Evolutionary conservation across 1,140 invertebrate genomes (phyloP).

Genomic region (Onthophagus taurus): DNA sequence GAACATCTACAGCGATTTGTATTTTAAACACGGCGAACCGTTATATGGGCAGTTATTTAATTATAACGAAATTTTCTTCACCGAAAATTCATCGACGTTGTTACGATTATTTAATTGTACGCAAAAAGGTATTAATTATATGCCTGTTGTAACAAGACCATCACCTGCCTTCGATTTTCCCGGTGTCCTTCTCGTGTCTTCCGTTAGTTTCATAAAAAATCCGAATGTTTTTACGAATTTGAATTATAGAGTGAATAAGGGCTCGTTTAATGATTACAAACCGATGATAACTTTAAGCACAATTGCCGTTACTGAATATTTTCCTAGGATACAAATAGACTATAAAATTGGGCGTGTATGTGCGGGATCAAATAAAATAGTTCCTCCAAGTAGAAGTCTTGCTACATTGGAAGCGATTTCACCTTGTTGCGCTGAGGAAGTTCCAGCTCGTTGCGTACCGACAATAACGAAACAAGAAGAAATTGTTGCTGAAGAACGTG

Average conservation of each 20-base stretch:
- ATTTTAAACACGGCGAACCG: slow-evolving; percentile 26
- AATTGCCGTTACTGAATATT: slow-evolving; percentile 6
- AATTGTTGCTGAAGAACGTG: slow-evolving; percentile 20
- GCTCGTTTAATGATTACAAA: background rate
- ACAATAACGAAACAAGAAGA: slow-evolving; percentile 19
- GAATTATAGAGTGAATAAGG: slow-evolving; percentile 12
- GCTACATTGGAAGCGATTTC: slow-evolving; percentile 32
- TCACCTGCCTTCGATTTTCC: slow-evolving; percentile 4
- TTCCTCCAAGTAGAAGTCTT: slow-evolving; percentile 3
- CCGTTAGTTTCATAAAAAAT: background rate
- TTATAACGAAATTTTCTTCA: too few species aligned
- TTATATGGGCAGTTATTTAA: slow-evolving; percentile 17
- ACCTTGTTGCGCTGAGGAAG: slow-evolving; percentile 25
- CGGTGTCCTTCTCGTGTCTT: background rate
- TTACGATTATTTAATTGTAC: slow-evolving; percentile 20
- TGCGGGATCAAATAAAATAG: slow-evolving; percentile 10
- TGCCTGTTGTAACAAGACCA: slow-evolving; percentile 3
- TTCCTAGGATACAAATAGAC: slow-evolving; percentile 9
- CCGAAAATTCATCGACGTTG: slow-evolving; percentile 8
- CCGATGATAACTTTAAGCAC: slow-evolving; percentile 11
- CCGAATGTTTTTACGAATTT: slow-evolving; percentile 8
- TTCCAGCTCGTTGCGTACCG: slow-evolving; percentile 20
- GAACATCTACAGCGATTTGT: slow-evolving; percentile 25
- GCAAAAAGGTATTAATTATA: slow-evolving; percentile 12
- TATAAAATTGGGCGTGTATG: slow-evolving; percentile 13